Evolutionary conservation across 2,113 vertebrate species (phyloP).

Genomic region (Hoplias malabaricus): DNA sequence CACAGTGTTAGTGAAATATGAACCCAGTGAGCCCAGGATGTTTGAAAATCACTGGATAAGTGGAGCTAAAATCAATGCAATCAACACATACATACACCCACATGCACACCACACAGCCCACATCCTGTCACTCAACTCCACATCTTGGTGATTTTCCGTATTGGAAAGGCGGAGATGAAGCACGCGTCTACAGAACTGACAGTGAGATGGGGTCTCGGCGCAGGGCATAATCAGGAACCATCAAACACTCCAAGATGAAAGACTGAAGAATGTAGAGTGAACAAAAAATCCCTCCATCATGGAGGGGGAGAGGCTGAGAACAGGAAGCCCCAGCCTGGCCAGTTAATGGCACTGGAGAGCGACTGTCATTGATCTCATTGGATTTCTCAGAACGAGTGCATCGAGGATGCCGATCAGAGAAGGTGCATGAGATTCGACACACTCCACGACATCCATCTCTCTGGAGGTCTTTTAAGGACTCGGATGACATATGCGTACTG

Average conservation of each 20-base stretch:
- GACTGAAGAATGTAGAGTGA: constrained; percentile 20
- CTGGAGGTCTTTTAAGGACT: background rate
- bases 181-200: constrained; percentile 13
- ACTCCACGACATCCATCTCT: background rate
- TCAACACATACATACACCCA: background rate
- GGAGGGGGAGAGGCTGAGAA: constrained; percentile 10
- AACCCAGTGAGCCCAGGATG: constrained; percentile 1
- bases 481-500: background rate
- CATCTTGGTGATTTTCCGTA: constrained; percentile 21
- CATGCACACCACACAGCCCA: background rate
- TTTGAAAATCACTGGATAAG: constrained; percentile 17
- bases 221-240: constrained; percentile 45
- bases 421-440: background rate
- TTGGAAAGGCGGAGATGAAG: constrained; percentile 13
- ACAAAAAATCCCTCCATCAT: constrained; percentile 1
- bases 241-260: constrained; percentile 46
- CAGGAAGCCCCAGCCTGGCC: constrained; percentile 19
- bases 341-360: constrained; percentile 14
- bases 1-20: background rate
- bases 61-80: constrained; percentile 11
- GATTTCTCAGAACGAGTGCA: background rate
- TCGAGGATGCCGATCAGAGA: constrained; percentile 10
- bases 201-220: constrained; percentile 23
- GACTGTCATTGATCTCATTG: constrained; percentile 26
- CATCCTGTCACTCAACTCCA: background rate